phyloP scores from a whole-genome alignment of 2,113 vertebrate genomes.

The Ictalurus furcatus region DNA sequence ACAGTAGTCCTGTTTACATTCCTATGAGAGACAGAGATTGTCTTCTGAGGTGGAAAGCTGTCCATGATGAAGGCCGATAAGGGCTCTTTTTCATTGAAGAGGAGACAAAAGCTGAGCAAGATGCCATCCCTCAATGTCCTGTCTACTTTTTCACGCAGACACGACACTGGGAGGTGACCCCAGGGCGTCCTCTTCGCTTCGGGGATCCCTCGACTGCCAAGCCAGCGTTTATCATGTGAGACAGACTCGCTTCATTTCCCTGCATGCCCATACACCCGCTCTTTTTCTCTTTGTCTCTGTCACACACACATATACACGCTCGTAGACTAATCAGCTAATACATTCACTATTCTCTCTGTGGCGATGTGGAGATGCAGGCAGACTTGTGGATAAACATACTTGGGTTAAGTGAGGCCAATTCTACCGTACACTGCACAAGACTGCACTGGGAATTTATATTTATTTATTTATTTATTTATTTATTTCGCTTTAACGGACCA shows the following conservation, averaged over 20 bases:
- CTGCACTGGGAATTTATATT: not conserved
- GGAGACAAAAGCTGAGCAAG: not conserved
- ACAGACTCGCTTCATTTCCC: conserved; percentile 18
- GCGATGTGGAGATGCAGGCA: not conserved
- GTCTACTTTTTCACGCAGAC: not conserved
- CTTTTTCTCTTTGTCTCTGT: not conserved
- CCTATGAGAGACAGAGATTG: conserved; percentile 36
- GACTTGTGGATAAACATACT: not conserved
- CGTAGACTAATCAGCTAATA: not conserved
- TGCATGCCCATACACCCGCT: not conserved
- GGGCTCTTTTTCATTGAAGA: conserved; percentile 7
- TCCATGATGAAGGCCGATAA: conserved; percentile 41
- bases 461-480: too few relatives aligned
- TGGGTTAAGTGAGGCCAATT: not conserved
- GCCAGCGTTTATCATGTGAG: conserved; percentile 21
- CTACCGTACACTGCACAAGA: not conserved
- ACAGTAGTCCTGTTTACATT: conserved; percentile 49
- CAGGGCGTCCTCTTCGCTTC: not conserved
- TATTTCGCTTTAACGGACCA: not conserved
- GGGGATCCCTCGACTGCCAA: not conserved
- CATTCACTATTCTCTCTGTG: not conserved
- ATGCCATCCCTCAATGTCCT: conserved; percentile 17
- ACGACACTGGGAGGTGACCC: conserved; percentile 12
- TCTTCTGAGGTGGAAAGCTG: conserved; percentile 9
- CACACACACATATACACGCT: not conserved